Evolutionary conservation across 2,888 invertebrate species (phyloP), one percentile per base, ranked within the genome.

Genomic region (Lissocephala sabroskyi): DNA sequence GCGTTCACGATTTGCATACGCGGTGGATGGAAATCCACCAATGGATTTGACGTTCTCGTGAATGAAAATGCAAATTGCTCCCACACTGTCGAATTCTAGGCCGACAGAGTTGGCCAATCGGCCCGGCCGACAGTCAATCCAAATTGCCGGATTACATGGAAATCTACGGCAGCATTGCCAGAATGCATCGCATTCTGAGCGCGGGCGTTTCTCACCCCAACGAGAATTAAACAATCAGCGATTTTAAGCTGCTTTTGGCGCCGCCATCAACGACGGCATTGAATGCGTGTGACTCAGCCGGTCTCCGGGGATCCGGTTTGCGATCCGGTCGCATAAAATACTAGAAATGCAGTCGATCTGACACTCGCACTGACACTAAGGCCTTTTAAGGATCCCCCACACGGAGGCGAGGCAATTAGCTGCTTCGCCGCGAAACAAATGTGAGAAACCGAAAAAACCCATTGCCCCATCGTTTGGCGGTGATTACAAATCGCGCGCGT

Each of bases 211-310:
- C 43, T 49, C 68, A 76, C 56, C 52, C 65, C 61, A 62, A n/a
- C n/a, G n/a, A n/a, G n/a, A 65, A 75, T 75, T 67, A 67, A 71
- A 67, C 58, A 75, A 76, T 71, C 67, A 73, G 64, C 67, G 67
- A 67, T 67, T 54, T 64, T n/a, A n/a, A n/a, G 53, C 65, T 73
- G 76, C 68, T 67, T 67, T 67, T 61, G 67, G 76, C 76, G 67
- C 76, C 67, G 67, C 67, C 75, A 16, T 51, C 45, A 19, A 19
- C 49, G 40, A 53, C 28, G 41, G 14, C 29, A 41, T 48, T 42
- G 14, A 40, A 28, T 9, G 7, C 28, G 26, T 18, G 51, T 63
- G 74, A 64, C 37, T 66, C 65, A 65, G 51, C 37, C 18, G 9
- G 44, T 28, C 71, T 58, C 59, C 53, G 41, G 52, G 58, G 71